Percentiles rank a stretch among this genome's conserved stretches.
phyloP scores from a whole-genome alignment of 2,888 invertebrate genomes.

The Melieria omissa region DNA sequence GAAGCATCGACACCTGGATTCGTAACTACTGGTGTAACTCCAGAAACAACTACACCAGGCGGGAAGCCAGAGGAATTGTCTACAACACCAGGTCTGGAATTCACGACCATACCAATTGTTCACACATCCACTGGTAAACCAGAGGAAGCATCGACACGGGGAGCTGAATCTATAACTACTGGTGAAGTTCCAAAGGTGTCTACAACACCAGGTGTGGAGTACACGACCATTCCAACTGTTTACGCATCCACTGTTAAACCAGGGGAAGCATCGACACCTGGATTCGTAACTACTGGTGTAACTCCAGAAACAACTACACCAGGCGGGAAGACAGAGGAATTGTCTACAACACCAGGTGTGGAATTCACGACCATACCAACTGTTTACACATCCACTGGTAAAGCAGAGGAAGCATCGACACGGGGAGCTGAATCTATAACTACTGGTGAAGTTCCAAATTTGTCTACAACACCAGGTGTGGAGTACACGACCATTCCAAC shows the following conservation, averaged over 20 bases:
- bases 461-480: too few species aligned
- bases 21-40: background rate
- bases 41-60: conserved; percentile 9
- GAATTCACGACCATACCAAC: background rate
- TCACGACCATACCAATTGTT: background rate
- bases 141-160: background rate
- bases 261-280: too few species aligned
- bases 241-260: too few species aligned
- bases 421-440: background rate
- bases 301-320: conserved; percentile 11
- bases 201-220: too few species aligned
- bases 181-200: too few species aligned
- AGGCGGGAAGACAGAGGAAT: background rate
- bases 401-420: background rate
- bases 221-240: too few species aligned
- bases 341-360: background rate
- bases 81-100: background rate
- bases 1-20: background rate
- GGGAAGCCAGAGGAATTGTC: too few species aligned
- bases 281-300: background rate
- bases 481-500: too few species aligned
- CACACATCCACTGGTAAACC: background rate
- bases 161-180: conserved; percentile 9
- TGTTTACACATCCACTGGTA: background rate
- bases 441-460: background rate